phyloP scores from a whole-genome alignment of 2,113 vertebrate genomes.

The Ifrita kowaldi region DNA sequence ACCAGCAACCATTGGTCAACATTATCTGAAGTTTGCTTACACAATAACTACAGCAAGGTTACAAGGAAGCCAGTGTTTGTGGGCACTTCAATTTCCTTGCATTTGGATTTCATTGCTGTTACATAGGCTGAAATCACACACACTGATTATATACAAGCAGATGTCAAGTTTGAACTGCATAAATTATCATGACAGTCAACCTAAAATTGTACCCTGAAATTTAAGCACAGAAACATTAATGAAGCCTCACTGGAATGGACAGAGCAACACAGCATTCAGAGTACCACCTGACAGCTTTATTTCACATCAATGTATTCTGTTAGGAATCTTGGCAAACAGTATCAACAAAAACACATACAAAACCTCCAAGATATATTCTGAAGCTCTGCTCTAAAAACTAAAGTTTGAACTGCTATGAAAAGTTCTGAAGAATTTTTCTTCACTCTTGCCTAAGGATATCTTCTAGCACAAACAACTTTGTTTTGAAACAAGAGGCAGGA shows the following conservation, averaged over 20 bases:
- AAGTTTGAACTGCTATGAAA: background rate
- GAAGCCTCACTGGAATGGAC: background rate
- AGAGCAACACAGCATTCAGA: background rate
- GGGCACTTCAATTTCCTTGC: background rate
- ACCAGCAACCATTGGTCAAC: background rate
- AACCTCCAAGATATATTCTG: background rate
- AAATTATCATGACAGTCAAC: background rate
- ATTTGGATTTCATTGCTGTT: background rate
- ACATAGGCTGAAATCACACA: background rate
- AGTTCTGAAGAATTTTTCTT: background rate
- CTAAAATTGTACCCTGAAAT: background rate
- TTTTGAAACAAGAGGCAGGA: background rate
- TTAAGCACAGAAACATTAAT: background rate
- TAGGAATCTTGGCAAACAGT: background rate
- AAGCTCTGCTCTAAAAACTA: background rate
- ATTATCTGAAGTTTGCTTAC: background rate
- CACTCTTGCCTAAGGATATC: background rate
- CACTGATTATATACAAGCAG: fast-evolving
- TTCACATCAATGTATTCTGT: background rate
- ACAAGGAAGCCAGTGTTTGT: background rate
- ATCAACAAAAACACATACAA: background rate
- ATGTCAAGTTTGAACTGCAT: no score
- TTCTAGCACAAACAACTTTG: background rate
- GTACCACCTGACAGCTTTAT: background rate
- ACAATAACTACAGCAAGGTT: background rate